Evolutionary conservation across 2,888 invertebrate species (phyloP).

Genomic region (Spilarctia lutea): DNA sequence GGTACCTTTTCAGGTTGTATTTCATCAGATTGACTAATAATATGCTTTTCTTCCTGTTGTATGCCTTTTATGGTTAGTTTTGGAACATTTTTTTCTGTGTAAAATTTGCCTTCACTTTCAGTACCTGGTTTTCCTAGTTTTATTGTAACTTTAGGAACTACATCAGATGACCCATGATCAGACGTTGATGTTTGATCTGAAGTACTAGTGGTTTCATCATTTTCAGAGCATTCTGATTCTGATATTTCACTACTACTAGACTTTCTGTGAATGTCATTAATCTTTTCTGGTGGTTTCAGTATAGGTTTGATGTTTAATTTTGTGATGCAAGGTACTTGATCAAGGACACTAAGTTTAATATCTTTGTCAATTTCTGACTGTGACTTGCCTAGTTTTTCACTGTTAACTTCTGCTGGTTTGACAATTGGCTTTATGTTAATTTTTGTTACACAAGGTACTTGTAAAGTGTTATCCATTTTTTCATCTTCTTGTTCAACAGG

Average conservation of each 20-base stretch:
- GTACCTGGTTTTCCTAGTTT: conserved; percentile 81
- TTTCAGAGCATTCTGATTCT: conserved; percentile 84
- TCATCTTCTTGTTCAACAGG: conserved; percentile 60
- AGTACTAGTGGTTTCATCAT: conserved; percentile 83
- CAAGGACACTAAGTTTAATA: conserved; percentile 55
- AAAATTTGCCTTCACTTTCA: conserved; percentile 78
- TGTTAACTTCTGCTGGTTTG: conserved; percentile 72
- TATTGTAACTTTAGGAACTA: conserved; percentile 82
- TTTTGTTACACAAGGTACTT: conserved; percentile 74
- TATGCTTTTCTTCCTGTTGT: conserved; percentile 74
- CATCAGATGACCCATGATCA: conserved; percentile 73
- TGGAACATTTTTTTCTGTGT: conserved; percentile 79
- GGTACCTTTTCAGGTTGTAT: conserved; percentile 74
- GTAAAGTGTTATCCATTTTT: conserved; percentile 51
- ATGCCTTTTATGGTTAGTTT: conserved; percentile 80
- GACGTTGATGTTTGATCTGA: conserved; percentile 79
- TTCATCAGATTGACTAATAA: conserved; percentile 76
- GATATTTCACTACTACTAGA: conserved; percentile 85
- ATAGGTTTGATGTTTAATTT: conserved; percentile 85
- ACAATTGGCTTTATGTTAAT: conserved; percentile 81
- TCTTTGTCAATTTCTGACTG: conserved; percentile 43
- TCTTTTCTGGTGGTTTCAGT: conserved; percentile 77
- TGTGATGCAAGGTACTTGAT: conserved; percentile 73
- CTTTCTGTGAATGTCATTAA: conserved; percentile 80
- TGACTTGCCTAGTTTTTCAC: conserved; percentile 70